Percentiles rank a stretch among this genome's conserved stretches.
phyloP scores from a whole-genome alignment of 2,888 invertebrate species.

The Noctua pronuba region DNA sequence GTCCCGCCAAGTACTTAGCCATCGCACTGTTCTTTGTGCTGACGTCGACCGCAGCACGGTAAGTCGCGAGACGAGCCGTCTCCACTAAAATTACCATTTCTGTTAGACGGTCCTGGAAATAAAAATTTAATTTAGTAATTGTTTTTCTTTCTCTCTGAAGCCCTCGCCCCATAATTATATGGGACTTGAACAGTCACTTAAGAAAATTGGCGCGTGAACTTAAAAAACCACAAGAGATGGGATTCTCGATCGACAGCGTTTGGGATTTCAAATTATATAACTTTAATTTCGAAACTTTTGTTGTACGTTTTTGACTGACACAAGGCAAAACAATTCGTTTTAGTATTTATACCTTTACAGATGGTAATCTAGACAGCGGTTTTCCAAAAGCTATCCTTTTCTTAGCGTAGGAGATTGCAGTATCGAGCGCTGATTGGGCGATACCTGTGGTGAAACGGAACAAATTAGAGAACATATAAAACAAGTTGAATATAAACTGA shows the following conservation, averaged over 20 bases:
- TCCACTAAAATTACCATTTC: constrained; percentile 93
- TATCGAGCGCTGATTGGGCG: constrained; percentile 94
- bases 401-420: constrained; percentile 92
- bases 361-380: constrained; percentile 92
- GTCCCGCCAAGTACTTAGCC: constrained; percentile 94
- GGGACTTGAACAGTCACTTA: background rate
- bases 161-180: background rate
- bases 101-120: constrained; percentile 90
- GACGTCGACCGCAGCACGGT: constrained; percentile 92
- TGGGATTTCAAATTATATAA: background rate
- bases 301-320: background rate
- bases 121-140: background rate
- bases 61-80: constrained; percentile 92
- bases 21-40: constrained; percentile 93
- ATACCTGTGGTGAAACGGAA: constrained; percentile 84
- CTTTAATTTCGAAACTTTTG: background rate
- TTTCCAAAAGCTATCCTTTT: constrained; percentile 92
- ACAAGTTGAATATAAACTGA: background rate
- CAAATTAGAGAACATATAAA: background rate
- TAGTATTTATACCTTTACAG: constrained; percentile 89
- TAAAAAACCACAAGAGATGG: background rate
- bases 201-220: background rate
- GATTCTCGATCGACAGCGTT: background rate
- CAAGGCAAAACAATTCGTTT: background rate
- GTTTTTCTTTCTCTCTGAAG: background rate